Base-by-base conservation (phyloP, 2,797 vertebrate species). In the Enteromius radiatus region DNA sequence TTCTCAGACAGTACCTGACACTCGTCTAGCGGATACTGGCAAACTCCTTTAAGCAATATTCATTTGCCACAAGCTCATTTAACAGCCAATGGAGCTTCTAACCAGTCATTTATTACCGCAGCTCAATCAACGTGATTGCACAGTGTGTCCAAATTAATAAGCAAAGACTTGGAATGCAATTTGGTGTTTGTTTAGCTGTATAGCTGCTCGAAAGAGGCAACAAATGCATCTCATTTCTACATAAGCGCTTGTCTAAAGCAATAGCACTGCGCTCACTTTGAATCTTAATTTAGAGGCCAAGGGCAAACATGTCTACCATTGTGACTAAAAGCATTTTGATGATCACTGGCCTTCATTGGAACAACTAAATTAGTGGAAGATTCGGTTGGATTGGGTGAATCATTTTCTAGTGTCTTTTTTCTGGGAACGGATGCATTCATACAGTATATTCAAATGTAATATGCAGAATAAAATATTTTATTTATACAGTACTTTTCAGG, bases 81-180 rank as follows among this genome's bases (percentile, higher is more conserved):
- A 87, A 88, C 88, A 89, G 86, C 77, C 86, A 88, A 87, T 89
- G 91, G 86, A 86, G 86, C 89, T 63, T 79, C 83, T 88, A 90
- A 89, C 85, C 84, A 88, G 81, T 88, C 65, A 86, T 89, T 89
- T 87, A 89, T 88, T 88, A 88, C 85, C 63, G 33, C 76, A 56
- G 69, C 88, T 86, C 87, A 86, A 88, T 89, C 88, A 85, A 76
- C 73, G 69, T 80, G 80, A 86, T 80, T 75, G 82, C 82, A 70
- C 26, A 76, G 84, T 65, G 82, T 56, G 49, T 78, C 61, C 56
- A 54, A 76, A 68, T 68, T 70, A 85, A 84, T 84, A 80, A 81
- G 84, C 79, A 68, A 68, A 52, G 19, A 54, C 81, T 83, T 8
- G 80, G 74, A 82, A 87, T 49, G 82, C 71, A 68, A 84, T 82